phyloP scores from a whole-genome alignment of 2,888 invertebrate genomes.

The Calliphora vomitoria region DNA sequence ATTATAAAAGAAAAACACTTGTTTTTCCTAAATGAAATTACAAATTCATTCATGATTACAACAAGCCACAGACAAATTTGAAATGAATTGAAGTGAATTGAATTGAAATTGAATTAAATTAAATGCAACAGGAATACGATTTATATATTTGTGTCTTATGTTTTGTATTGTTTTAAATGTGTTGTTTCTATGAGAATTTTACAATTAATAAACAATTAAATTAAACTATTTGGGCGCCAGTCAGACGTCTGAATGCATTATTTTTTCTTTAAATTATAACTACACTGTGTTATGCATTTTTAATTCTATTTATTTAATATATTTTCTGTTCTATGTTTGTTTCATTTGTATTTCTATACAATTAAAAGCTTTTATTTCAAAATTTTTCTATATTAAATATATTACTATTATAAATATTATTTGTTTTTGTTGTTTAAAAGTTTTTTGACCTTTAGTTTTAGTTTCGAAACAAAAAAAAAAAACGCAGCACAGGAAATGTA shows the following conservation, averaged over 20 bases:
- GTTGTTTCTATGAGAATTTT: constrained; percentile 65
- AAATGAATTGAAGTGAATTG: constrained; percentile 17
- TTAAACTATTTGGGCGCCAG: constrained; percentile 80
- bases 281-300: constrained; percentile 71
- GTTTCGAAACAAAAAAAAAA: constrained; percentile 1
- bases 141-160: constrained; percentile 39
- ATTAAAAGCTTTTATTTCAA: not conserved
- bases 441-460: constrained; percentile 58
- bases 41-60: constrained; percentile 53
- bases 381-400: not conserved
- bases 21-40: constrained; percentile 55
- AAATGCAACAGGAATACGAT: not conserved
- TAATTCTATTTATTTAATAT: constrained; percentile 39
- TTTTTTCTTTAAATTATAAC: constrained; percentile 74
- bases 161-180: constrained; percentile 36
- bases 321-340: not conserved
- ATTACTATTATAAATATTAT: not conserved
- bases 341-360: not conserved
- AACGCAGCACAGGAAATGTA: constrained; percentile 67
- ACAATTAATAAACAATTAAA: constrained; percentile 80
- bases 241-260: constrained; percentile 81
- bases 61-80: not conserved
- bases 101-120: constrained; percentile 19
- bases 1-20: constrained; percentile 63
- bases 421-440: constrained; percentile 32